Evolutionary conservation across 1,140 invertebrate genomes (phyloP).

Genomic region (Diplogasteroides magnus): DNA sequence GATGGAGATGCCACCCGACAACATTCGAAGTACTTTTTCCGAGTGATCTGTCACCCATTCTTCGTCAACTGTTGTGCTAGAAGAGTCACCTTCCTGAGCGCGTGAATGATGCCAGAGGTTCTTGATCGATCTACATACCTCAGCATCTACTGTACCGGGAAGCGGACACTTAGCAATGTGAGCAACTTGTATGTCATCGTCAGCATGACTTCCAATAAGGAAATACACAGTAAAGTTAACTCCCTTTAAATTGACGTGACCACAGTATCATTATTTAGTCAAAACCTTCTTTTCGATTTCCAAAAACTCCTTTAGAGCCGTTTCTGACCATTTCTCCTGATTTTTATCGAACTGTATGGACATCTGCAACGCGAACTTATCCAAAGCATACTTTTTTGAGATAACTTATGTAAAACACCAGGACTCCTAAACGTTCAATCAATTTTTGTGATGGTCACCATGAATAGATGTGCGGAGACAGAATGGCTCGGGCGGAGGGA

Average conservation of each 20-base stretch:
- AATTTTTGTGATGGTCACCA: no score
- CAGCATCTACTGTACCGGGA: conserved; percentile 7
- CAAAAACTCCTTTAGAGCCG: not conserved
- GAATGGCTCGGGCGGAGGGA: no score
- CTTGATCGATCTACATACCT: not conserved
- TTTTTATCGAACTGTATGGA: not conserved
- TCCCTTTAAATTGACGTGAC: not conserved
- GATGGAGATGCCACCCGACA: conserved; percentile 23
- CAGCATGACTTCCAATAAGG: conserved; percentile 21
- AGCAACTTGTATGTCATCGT: conserved; percentile 26
- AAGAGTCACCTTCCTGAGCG: no score
- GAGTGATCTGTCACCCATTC: conserved; percentile 29
- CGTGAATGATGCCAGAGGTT: not conserved
- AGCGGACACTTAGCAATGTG: conserved; percentile 26
- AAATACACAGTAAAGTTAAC: conserved; percentile 19
- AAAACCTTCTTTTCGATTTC: not conserved
- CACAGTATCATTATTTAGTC: not conserved
- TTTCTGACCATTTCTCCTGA: not conserved
- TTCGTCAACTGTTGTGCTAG: conserved; percentile 14
- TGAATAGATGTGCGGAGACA: no score
- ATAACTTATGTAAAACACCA: no score
- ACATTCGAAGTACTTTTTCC: conserved; percentile 20
- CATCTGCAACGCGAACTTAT: no score
- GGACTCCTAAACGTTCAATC: no score
- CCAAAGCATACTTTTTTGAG: no score